Percentiles rank a stretch among this genome's conserved stretches.
Evolutionary conservation across 92 coral and sea anemone species (phyloP).

Genomic region (Paragorgia papillata): DNA sequence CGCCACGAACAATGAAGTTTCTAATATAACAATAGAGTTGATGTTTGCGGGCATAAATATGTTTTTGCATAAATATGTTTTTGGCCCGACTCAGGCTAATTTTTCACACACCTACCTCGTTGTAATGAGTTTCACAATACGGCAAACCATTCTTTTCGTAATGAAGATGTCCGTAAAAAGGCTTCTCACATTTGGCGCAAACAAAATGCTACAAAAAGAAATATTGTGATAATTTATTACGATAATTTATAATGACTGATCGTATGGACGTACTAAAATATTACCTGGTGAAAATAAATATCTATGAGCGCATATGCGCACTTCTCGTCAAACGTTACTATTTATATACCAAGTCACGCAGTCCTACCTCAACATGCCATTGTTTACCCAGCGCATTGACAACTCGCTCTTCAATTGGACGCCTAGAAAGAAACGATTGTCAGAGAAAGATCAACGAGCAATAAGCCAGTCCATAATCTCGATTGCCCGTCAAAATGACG

Average conservation of each 20-base stretch:
- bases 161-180: conserved; percentile 97
- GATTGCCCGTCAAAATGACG: no score
- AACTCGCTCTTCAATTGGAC: conserved; percentile 98
- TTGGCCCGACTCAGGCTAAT: no score
- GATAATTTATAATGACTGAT: no score
- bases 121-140: conserved; percentile 95
- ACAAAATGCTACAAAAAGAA: conserved; percentile 81
- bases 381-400: conserved; percentile 96
- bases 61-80: no score
- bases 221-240: no score
- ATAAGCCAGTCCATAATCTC: no score
- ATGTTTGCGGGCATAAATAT: no score
- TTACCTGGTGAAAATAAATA: background rate
- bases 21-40: no score
- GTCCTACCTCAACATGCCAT: conserved; percentile 95
- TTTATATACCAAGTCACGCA: no score
- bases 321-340: background rate
- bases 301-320: background rate
- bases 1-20: no score
- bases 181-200: conserved; percentile 98
- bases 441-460: background rate
- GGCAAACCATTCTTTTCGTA: conserved; percentile 97
- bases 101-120: conserved; percentile 75
- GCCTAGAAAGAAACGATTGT: conserved; percentile 48
- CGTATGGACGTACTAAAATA: no score